Evolutionary conservation across 2,113 vertebrate genomes (phyloP).

Genomic region (Malurus melanocephalus): DNA sequence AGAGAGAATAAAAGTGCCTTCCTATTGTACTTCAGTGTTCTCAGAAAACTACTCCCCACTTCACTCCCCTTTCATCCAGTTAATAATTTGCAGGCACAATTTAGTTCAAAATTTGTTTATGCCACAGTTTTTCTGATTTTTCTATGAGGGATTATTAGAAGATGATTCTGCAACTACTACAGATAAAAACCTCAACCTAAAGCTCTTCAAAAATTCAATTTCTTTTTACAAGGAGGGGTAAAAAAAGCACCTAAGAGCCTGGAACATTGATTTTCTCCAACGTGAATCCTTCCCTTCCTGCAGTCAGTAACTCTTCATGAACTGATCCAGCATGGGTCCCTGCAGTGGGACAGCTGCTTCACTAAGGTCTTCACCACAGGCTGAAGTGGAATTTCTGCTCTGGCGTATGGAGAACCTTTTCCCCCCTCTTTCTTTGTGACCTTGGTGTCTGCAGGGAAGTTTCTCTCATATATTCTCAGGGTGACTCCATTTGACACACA

Average conservation of each 20-base stretch:
- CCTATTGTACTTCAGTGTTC: neutral
- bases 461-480: neutral
- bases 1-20: neutral
- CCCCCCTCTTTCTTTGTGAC: neutral
- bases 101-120: neutral
- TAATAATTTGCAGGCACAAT: neutral
- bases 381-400: neutral
- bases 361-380: neutral
- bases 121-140: neutral
- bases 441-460: neutral
- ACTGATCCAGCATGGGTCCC: neutral
- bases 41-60: neutral
- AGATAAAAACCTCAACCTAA: neutral
- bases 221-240: neutral
- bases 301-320: neutral
- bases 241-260: fast-evolving
- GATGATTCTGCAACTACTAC: neutral
- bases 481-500: neutral
- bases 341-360: neutral
- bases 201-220: neutral
- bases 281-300: neutral
- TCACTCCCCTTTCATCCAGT: neutral
- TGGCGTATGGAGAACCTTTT: fast-evolving
- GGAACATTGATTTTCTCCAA: neutral
- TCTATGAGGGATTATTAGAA: neutral